Percentiles rank a stretch among this genome's conserved stretches.
These are phyloP conservation scores for Campoletis raptor DNA, from an alignment of 2,888 invertebrate species.

Conservation along the genomic window DNA sequence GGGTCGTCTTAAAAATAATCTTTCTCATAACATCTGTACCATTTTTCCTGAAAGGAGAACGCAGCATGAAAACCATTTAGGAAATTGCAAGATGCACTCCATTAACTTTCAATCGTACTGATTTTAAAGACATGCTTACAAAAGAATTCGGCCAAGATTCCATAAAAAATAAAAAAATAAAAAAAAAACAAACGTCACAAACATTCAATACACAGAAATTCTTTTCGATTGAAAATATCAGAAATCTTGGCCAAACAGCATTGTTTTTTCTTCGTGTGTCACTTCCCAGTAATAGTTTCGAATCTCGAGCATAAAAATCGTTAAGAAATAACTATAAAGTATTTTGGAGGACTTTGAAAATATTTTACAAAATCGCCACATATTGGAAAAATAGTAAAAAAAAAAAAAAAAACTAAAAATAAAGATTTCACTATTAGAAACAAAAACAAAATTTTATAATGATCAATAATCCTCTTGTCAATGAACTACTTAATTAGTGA, in stretches of 20 bases:
- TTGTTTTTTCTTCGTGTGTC: neutral
- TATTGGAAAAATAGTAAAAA: no score
- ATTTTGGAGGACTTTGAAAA: no score
- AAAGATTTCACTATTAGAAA: neutral
- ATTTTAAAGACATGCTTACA: neutral
- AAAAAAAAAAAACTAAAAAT: no score
- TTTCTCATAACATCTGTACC: constrained; percentile 20
- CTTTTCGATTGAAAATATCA: neutral
- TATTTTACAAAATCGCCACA: no score
- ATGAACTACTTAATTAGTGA: no score
- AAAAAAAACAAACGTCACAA: neutral
- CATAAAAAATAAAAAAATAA: neutral
- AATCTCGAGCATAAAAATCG: no score
- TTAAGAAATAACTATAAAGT: no score
- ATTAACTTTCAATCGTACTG: neutral
- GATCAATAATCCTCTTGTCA: neutral
- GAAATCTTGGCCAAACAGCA: neutral
- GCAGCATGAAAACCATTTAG: neutral
- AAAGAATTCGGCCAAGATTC: neutral
- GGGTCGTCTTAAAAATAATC: constrained; percentile 9
- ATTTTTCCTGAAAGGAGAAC: constrained; percentile 53
- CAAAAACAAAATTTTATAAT: neutral
- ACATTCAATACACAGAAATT: neutral
- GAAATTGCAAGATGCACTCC: constrained; percentile 5
- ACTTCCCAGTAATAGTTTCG: no score